Base-by-base conservation (phyloP, 2,797 vertebrate species). In the Caiman crocodilus region DNA sequence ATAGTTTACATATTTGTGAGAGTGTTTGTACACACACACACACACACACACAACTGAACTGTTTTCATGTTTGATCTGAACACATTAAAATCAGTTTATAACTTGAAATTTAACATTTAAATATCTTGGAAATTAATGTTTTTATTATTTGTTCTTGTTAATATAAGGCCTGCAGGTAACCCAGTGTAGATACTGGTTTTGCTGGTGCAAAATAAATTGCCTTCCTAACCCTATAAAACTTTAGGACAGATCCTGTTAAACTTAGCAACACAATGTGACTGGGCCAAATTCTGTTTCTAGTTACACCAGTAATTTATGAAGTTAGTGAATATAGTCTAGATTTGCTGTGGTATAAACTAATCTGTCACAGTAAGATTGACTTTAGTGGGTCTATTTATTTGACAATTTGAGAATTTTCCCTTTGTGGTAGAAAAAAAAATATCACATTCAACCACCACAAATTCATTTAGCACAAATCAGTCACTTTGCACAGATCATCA, bases 321-420 rank as follows among this genome's bases (percentile, higher is more conserved):
- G 25, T 30, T 28, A n/a, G 79, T 82, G 5, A 86, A 10, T 42
- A 64, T 73, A 7, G 28, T 15, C 1, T 5, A 4, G 26, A 3
- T 58, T 84, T 69, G 55, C 58, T 58, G 35, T 61, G 12, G 58
- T 67, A 18, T 9, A 74, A 56, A 59, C 56, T 79, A 82, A 80
- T 17, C 10, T 80, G 82, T 32, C 17, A 42, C 60, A 20, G 1
- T 1, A 57, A 57, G 35, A 25, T 0, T 4, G 23, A 5, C 61
- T 0, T 0, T 11, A 20, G 5, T 0, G 0, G 60, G 14, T 20
- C 69, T 56, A 58, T 15, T 0, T 23, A 1, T 2, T 16, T 3
- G 1, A 59, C 50, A 28, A 65, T 10, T 32, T 17, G 35, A 84
- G 69, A 73, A 28, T 26, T 81, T 64, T 58, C 7, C 50, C 30